Evolutionary conservation across 2,888 invertebrate species (phyloP).

Genomic region (Cephus rjabovi): DNA sequence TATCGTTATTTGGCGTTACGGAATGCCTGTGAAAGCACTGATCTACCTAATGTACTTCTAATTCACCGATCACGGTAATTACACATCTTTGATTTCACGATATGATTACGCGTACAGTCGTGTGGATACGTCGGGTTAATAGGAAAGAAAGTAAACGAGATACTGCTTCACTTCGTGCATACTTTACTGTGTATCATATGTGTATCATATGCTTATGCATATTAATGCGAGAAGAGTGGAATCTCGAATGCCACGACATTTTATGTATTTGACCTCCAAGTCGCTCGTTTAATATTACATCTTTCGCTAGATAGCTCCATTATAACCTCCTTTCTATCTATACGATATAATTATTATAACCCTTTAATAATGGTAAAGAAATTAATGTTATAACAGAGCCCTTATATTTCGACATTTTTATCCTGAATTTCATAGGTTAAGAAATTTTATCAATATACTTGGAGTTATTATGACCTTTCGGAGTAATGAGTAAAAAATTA

Average conservation of each 20-base stretch:
- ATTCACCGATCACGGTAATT: background rate
- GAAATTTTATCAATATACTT: background rate
- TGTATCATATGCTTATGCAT: background rate
- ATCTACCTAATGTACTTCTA: background rate
- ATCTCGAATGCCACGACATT: background rate
- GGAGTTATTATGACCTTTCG: background rate
- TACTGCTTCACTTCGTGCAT: background rate
- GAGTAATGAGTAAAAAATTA: too few species aligned
- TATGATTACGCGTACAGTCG: background rate
- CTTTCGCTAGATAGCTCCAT: background rate
- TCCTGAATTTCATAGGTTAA: background rate
- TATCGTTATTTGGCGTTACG: background rate
- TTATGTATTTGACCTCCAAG: background rate
- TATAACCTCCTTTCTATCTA: background rate
- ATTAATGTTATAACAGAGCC: background rate
- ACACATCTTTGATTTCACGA: background rate
- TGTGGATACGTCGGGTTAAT: background rate
- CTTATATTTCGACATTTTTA: background rate
- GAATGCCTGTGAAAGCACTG: background rate
- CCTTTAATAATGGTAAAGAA: background rate
- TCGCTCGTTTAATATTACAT: background rate
- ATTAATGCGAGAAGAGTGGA: background rate
- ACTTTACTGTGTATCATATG: background rate
- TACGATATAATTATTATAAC: background rate
- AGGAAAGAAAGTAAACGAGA: background rate